These are phyloP conservation scores for Myotis davidii DNA, from an alignment of 2,113 vertebrate genomes.

Conservation along the genomic window DNA sequence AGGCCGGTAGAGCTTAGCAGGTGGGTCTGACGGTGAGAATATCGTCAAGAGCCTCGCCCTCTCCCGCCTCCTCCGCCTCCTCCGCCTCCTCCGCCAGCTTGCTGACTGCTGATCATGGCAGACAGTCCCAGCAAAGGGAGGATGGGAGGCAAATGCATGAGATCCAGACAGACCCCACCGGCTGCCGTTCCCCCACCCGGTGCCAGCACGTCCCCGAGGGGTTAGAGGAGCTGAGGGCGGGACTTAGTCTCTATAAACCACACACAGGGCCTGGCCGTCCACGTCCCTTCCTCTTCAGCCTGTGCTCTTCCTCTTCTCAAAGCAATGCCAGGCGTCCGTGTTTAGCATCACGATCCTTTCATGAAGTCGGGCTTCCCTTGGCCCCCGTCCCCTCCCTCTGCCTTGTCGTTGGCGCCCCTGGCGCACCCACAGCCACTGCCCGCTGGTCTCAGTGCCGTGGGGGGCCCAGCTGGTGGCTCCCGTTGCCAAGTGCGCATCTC, in stretches of 20 bases:
- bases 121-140: neutral
- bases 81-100: neutral
- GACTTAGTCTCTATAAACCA: neutral
- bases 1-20: neutral
- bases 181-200: neutral
- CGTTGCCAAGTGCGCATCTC: neutral
- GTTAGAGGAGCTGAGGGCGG: neutral
- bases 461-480: neutral
- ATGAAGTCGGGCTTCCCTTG: neutral
- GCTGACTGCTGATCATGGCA: neutral
- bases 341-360: neutral
- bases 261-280: neutral
- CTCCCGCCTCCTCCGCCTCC: neutral
- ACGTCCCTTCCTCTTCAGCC: neutral
- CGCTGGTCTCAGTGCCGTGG: no score
- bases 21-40: neutral
- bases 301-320: neutral
- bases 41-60: fast-evolving
- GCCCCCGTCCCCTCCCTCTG: neutral
- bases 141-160: neutral
- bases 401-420: neutral
- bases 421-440: neutral
- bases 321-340: neutral
- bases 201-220: neutral
- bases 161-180: neutral